Base-by-base conservation (phyloP, 2,113 vertebrate species). In the Mobula hypostoma region DNA sequence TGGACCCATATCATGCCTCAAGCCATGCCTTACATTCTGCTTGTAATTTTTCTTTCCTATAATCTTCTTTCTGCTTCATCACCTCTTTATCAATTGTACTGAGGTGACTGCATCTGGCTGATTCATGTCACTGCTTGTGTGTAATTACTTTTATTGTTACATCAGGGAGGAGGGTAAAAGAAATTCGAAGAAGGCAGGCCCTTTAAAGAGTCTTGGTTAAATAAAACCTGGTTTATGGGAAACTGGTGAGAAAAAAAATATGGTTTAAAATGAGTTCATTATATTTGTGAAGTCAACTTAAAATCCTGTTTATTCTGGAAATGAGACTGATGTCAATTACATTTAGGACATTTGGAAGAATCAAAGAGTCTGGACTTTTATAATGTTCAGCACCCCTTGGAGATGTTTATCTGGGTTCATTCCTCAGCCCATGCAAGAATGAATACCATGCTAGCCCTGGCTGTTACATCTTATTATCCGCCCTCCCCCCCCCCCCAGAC, bases 371-470 rank as follows among this genome's bases (percentile, higher is more conserved):
- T 94, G 85, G 95, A 96, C 96, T 95, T 95, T 97, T 96, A 96
- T 96, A 94, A 94, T 96, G 94, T 95, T 96, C 95, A 95, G 95
- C 95, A 95, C 95, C 95, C 95, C 95, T 96, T 96, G 95, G 95
- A 97, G 97, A 97, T 97, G 96, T 97, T 97, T 97, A 96, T 98
- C 96, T 97, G 95, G 96, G 95, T 95, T 96, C 95, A 97, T 97
- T 96, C 97, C 96, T 95, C 95, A 97, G 96, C 95, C 95, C 95
- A 96, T 97, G 95, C 95, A 95, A 96, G 96, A 96, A 95, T 94
- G 96, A 97, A 96, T 95, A 96, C 96, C 95, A 94, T 96, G 95
- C 94, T 95, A 96, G 94, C 96, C 95, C 96, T 95, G 95, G 95
- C 32, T 36, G 21, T 36, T 36, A 48, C 95, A 96, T 96, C 95